phyloP scores from a whole-genome alignment of 2,888 invertebrate genomes.

The Caenorhabditis imperialis region DNA sequence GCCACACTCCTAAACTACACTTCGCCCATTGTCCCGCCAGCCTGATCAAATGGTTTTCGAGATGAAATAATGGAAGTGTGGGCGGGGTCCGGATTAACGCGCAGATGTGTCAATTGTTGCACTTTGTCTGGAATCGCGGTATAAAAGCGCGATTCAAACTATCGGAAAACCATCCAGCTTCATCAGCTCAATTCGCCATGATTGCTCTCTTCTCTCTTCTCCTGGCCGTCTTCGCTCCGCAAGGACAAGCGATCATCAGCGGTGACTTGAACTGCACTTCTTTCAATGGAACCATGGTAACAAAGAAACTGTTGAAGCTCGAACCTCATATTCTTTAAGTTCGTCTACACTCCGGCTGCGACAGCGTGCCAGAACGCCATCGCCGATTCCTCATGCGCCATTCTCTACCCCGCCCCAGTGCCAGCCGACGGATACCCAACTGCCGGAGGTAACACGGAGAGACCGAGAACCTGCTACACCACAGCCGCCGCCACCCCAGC shows the following conservation, averaged over 20 bases:
- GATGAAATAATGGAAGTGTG: no score
- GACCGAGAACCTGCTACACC: conserved; percentile 29
- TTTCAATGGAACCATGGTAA: conserved; percentile 1
- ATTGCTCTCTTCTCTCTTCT: background rate
- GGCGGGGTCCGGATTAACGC: no score
- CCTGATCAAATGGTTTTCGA: no score
- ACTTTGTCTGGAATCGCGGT: no score
- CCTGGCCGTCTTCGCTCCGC: background rate
- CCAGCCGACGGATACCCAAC: conserved; percentile 2
- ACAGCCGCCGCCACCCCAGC: conserved; percentile 27
- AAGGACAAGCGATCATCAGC: background rate
- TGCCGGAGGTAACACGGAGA: conserved; percentile 12
- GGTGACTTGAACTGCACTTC: conserved; percentile 6
- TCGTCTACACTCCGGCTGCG: conserved; percentile 30
- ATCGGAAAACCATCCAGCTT: no score
- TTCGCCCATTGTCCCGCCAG: no score
- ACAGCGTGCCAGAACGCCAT: conserved; percentile 18
- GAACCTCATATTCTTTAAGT: no score
- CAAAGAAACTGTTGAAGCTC: no score
- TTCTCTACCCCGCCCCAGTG: conserved; percentile 20
- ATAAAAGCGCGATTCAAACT: no score
- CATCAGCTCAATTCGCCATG: no score
- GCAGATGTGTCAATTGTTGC: no score
- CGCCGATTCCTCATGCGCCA: conserved; percentile 11
- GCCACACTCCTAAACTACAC: no score